Percentiles rank a stretch among this genome's conserved stretches.
phyloP scores from a whole-genome alignment of 2,113 vertebrate genomes.

The Agelaius tricolor region DNA sequence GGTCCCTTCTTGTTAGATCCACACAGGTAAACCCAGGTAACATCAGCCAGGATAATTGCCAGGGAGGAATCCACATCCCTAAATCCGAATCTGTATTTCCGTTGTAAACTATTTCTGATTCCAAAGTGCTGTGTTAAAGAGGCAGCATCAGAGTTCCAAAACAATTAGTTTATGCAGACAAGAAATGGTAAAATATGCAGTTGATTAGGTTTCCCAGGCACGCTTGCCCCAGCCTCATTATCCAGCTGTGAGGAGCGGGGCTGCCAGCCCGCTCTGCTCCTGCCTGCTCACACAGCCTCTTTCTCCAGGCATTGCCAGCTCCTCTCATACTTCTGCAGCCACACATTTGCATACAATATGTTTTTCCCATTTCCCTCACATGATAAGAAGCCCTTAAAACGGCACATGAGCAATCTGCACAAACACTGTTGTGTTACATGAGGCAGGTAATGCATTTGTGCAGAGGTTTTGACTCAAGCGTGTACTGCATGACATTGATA shows the following conservation, averaged over 20 bases:
- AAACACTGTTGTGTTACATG: not conserved
- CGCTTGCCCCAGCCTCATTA: slow-evolving; percentile 46
- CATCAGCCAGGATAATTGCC: not conserved
- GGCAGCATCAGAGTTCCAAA: not conserved
- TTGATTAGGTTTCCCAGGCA: slow-evolving; percentile 53
- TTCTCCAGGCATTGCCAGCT: slow-evolving; percentile 35
- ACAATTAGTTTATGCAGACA: slow-evolving; percentile 39
- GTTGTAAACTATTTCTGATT: not conserved
- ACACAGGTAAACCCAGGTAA: not conserved
- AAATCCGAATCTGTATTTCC: not conserved
- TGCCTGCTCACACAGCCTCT: not conserved
- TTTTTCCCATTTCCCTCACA: not conserved
- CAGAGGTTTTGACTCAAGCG: not conserved
- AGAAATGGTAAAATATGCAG: not conserved
- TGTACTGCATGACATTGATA: not conserved
- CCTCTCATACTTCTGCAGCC: slow-evolving; percentile 12
- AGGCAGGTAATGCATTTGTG: not conserved
- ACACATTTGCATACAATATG: slow-evolving; percentile 23
- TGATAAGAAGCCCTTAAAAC: not conserved
- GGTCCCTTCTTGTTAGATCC: not conserved
- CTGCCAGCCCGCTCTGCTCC: not conserved
- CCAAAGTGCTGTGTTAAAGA: not conserved
- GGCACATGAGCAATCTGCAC: not conserved
- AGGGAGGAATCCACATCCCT: not conserved
- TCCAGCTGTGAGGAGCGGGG: slow-evolving; percentile 16